Evolutionary conservation across 2,797 vertebrate species (phyloP).

Genomic region (Pagetopsis macropterus): DNA sequence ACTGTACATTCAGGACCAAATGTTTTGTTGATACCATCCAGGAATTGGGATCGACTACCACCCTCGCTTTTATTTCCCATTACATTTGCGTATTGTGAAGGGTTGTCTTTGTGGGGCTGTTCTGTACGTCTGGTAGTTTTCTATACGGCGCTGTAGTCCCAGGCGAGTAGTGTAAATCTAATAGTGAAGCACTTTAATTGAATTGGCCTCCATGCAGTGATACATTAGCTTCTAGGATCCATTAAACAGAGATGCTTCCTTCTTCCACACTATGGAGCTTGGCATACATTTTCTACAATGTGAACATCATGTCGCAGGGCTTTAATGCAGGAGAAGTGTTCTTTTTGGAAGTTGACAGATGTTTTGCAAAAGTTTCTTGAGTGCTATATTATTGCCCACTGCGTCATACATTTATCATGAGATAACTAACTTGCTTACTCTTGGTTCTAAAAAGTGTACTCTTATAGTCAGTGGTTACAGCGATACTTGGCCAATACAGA

Average conservation of each 20-base stretch:
- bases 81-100: slow-evolving; percentile 51
- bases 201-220: slow-evolving; percentile 70
- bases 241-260: slow-evolving; percentile 67
- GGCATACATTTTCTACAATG: slow-evolving; percentile 30
- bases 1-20: slow-evolving; percentile 40
- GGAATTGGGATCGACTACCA: slow-evolving; percentile 45
- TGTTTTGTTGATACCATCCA: slow-evolving; percentile 52
- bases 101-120: slow-evolving; percentile 52
- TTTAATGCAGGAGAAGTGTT: slow-evolving; percentile 16
- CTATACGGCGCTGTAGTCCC: slow-evolving; percentile 53
- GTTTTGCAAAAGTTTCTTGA: slow-evolving; percentile 22
- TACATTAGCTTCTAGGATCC: slow-evolving; percentile 69
- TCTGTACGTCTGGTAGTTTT: slow-evolving; percentile 61
- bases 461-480: not conserved
- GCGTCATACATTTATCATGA: slow-evolving; percentile 2
- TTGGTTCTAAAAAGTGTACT: not conserved
- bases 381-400: slow-evolving; percentile 7
- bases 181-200: slow-evolving; percentile 71
- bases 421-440: not conserved
- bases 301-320: slow-evolving; percentile 23
- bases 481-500: not conserved
- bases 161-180: slow-evolving; percentile 70
- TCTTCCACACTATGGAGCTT: slow-evolving; percentile 34
- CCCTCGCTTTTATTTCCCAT: slow-evolving; percentile 48
- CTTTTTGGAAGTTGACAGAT: slow-evolving; percentile 18